Conservation (phyloP, 2,113 vertebrate genomes). For the Campylomormyrus tamandua region DNA sequence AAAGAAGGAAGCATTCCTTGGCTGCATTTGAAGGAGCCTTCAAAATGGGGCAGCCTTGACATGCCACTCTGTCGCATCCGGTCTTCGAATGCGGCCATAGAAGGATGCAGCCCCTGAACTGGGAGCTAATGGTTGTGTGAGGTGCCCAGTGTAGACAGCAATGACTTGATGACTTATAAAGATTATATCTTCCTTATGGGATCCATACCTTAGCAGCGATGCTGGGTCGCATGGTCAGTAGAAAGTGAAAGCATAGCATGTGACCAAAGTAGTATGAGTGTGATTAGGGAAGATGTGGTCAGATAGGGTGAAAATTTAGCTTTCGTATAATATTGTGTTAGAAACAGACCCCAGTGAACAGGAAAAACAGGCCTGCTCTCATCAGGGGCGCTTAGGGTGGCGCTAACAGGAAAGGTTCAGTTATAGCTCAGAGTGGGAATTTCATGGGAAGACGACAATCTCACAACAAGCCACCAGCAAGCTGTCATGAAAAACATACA, state of each 20-base stretch:
- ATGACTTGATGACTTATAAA: background rate
- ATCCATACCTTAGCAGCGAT: background rate
- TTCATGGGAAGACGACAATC: background rate
- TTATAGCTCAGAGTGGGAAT: background rate
- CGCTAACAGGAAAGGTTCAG: background rate
- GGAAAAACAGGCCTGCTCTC: background rate
- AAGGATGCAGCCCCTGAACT: background rate
- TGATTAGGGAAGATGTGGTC: background rate
- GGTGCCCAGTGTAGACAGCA: background rate
- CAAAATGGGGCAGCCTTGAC: background rate
- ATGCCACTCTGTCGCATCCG: background rate
- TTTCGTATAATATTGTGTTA: background rate
- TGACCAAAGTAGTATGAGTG: background rate
- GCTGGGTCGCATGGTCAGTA: background rate
- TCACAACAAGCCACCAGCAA: background rate
- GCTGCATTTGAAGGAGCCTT: background rate
- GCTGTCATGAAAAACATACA: background rate
- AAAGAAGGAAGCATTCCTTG: background rate
- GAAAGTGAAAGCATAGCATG: background rate
- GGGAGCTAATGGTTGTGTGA: background rate
- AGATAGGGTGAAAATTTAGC: background rate
- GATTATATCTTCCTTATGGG: background rate
- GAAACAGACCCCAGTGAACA: background rate
- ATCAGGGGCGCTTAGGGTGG: background rate
- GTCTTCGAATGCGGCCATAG: background rate